Evolutionary conservation across 2,888 invertebrate species (phyloP).

Genomic region (Hydropsyche betteni): DNA sequence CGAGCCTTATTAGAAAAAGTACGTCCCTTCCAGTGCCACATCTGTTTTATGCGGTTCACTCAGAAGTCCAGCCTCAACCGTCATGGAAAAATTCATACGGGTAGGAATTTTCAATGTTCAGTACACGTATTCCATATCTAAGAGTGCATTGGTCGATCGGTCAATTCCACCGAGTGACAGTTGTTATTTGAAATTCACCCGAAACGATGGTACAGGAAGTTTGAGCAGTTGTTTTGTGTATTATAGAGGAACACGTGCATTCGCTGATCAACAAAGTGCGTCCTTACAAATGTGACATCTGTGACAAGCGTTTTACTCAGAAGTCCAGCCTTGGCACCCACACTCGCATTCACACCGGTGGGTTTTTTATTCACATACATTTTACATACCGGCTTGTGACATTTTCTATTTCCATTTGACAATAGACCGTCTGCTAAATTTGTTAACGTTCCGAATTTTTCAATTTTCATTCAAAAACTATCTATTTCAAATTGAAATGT

Average conservation of each 20-base stretch:
- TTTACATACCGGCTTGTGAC: slow-evolving; percentile 36
- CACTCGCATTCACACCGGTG: slow-evolving; percentile 80
- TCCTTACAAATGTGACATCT: slow-evolving; percentile 77
- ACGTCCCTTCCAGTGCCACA: slow-evolving; percentile 76
- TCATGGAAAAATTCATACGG: slow-evolving; percentile 77
- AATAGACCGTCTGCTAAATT: too few species aligned
- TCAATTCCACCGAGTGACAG: background rate
- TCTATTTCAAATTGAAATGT: slow-evolving; percentile 39
- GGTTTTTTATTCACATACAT: slow-evolving; percentile 57
- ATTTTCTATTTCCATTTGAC: slow-evolving; percentile 38
- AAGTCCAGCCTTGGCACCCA: slow-evolving; percentile 85
- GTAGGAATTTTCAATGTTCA: slow-evolving; percentile 57
- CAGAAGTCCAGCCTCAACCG: slow-evolving; percentile 79
- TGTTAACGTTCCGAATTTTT: too few species aligned
- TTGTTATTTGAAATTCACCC: slow-evolving; percentile 54
- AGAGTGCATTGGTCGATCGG: slow-evolving; percentile 59
- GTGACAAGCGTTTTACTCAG: slow-evolving; percentile 83
- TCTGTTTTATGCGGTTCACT: slow-evolving; percentile 78
- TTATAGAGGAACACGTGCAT: slow-evolving; percentile 70
- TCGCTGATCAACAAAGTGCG: slow-evolving; percentile 71
- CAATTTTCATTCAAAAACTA: background rate
- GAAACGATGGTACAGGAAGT: slow-evolving; percentile 56
- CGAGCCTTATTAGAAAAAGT: slow-evolving; percentile 70
- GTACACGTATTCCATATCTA: slow-evolving; percentile 56
- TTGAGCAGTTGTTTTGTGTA: slow-evolving; percentile 67